These are phyloP conservation scores for Mesorhabditis spiculigera DNA, from an alignment of 2,888 invertebrate species.

Conservation along the genomic window DNA sequence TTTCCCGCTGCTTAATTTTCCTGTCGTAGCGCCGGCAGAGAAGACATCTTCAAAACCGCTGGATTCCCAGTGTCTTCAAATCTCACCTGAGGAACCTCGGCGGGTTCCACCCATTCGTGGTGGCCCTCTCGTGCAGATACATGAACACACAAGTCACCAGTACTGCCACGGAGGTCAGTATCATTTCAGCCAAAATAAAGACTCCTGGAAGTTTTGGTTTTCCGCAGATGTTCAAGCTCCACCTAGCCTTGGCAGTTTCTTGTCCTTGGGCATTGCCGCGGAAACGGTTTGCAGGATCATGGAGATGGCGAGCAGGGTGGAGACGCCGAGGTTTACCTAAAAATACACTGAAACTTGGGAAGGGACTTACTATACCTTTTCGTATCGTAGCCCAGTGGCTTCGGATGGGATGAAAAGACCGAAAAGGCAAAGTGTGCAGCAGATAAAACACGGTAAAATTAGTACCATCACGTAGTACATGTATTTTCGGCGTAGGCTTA, in stretches of 20 bases:
- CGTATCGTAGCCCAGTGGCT: too few relatives aligned
- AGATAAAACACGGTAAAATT: too few relatives aligned
- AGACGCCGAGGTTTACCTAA: neutral
- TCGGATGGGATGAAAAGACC: too few relatives aligned
- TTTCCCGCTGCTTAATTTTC: neutral
- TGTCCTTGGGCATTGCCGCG: slow-evolving; percentile 2
- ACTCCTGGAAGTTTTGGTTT: neutral
- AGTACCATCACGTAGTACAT: too few relatives aligned
- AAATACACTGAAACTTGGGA: neutral
- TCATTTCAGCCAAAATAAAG: neutral
- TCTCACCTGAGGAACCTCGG: neutral
- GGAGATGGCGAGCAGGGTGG: neutral
- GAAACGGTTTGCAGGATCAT: slow-evolving; percentile 1
- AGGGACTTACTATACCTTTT: too few relatives aligned
- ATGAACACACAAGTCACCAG: neutral
- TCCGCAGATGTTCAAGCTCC: neutral
- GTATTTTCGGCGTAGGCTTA: too few relatives aligned
- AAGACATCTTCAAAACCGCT: neutral
- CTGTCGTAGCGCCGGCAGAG: neutral
- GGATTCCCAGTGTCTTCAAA: neutral
- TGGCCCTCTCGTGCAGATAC: neutral
- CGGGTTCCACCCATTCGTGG: slow-evolving; percentile 4
- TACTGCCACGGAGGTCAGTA: neutral
- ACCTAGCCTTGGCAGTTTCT: neutral
- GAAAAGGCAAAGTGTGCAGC: too few relatives aligned